Conservation (phyloP, 2,888 invertebrate species). For the Synergus umbraculus region DNA sequence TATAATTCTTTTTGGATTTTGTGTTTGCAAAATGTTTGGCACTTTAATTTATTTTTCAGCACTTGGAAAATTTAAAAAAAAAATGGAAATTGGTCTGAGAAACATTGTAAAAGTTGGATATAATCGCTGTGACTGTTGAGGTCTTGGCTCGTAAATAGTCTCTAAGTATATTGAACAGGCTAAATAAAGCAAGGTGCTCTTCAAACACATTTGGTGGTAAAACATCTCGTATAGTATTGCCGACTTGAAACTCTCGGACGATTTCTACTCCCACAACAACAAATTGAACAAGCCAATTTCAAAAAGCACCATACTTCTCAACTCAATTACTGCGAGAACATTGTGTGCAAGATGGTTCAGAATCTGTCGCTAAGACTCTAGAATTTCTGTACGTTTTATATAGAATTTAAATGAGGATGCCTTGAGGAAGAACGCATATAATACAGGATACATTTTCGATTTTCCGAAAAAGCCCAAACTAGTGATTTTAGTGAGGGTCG, state of each 20-base stretch:
- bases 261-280: conserved; percentile 10
- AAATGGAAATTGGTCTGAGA: background rate
- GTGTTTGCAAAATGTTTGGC: background rate
- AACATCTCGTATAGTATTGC: conserved; percentile 27
- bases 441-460: background rate
- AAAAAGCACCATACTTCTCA: conserved; percentile 40
- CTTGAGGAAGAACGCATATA: conserved; percentile 12
- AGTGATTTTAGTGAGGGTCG: background rate
- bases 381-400: conserved; percentile 11
- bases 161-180: conserved; percentile 33
- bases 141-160: conserved; percentile 19
- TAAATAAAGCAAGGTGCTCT: conserved; percentile 36
- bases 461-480: conserved; percentile 21
- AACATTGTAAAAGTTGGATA: conserved; percentile 9
- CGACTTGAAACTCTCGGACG: conserved; percentile 29
- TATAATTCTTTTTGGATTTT: background rate
- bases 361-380: conserved; percentile 20
- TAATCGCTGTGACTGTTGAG: conserved; percentile 29
- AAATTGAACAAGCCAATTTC: conserved; percentile 25
- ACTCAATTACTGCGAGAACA: conserved; percentile 34
- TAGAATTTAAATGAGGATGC: background rate
- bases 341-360: conserved; percentile 46
- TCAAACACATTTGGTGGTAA: conserved; percentile 36
- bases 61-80: background rate
- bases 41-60: background rate